Base-by-base conservation (phyloP, 2,888 invertebrate genomes). In the Tribolium freemani region DNA sequence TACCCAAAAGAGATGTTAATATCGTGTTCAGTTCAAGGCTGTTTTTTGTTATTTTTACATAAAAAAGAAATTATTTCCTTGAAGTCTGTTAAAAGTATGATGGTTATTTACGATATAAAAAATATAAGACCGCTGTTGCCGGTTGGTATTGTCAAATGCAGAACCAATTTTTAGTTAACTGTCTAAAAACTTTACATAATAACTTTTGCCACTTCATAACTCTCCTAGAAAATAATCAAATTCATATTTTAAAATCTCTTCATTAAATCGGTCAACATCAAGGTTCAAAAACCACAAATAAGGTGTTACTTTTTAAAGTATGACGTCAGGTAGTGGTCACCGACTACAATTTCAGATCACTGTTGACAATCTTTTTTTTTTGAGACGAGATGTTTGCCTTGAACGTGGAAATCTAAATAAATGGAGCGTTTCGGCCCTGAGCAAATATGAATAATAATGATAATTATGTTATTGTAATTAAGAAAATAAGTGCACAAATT, bases 341-440 rank as follows among this genome's bases (percentile, higher is more conserved):
- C n/a, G n/a, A n/a, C n/a, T n/a, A n/a, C n/a, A n/a, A n/a, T n/a
- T n/a, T n/a, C n/a, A n/a, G n/a, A n/a, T n/a, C n/a, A n/a, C n/a
- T n/a, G n/a, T n/a, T n/a, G n/a, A n/a, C n/a, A n/a, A n/a, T 9
- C 2, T 38, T 6, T 38, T 38, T 26, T 38, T 50, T 51, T n/a
- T 21, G 10, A 45, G 11, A 45, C 38, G 45, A 10, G 64, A 54
- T 64, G n/a, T n/a, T n/a, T 30, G 53, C 64, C 64, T 64, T 64
- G 64, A 64, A 64, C 54, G 31, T 54, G 64, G 54, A 51, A 50
- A 53, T 64, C 10, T 51, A 51, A 21, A 21, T 56, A 56, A 67
- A 30, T 56, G 30, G 67, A 56, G 67, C 67, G 67, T 48, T 56
- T 26, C 67, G 67, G 46, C 67, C 54, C 16, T 48, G 67, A 56